Evolutionary conservation across 2,113 vertebrate species (phyloP), one percentile per base, ranked within the genome.

Genomic region (Cisticola juncidis): DNA sequence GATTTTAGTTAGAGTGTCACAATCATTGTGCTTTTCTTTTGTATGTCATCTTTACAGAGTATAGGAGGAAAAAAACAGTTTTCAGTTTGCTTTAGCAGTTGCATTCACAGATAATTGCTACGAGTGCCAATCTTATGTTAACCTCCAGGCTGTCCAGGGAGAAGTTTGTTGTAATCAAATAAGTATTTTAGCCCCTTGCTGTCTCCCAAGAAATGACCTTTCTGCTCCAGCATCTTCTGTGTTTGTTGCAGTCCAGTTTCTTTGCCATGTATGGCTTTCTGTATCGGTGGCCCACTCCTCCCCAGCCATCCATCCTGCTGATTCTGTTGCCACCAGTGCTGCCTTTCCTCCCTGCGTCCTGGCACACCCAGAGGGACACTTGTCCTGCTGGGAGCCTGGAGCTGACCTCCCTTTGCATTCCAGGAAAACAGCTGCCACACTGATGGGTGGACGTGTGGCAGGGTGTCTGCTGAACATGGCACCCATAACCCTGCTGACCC

Each of bases 381-480:
- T n/a, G 65, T 57, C n/a, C 71, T 2, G 0, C 73, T 45, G 2
- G 1, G 48, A 68, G 42, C 62, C 42, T 33, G 38, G 31, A 0
- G 29, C 88, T 72, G 68, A 54, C 53, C 88, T 90, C 29, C 70
- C 51, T 29, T 20, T 48, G 66, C 78, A n/a, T 95, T 88, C 82
- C 65, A 54, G 74, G 44, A 74, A 26, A 40, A 40, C 66, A 82
- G 89, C 86, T 87, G 89, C 76, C 11, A 1, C 66, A 0, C 3
- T 18, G 24, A 8, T 5, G 44, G 18, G 51, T 8, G 51, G 60
- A 11, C 4, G 3, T 66, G 79, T 74, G 82, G 33, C 54, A 51
- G 72, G 25, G 48, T 38, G 44, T 89, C 68, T 87, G 78, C 70
- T 3, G 3, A 65, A 53, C 4, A 0, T 3, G 11, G 14, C 61